Evolutionary conservation across 1,140 invertebrate genomes (phyloP), one percentile per base, ranked within the genome.

Genomic region (Lineus longissimus): DNA sequence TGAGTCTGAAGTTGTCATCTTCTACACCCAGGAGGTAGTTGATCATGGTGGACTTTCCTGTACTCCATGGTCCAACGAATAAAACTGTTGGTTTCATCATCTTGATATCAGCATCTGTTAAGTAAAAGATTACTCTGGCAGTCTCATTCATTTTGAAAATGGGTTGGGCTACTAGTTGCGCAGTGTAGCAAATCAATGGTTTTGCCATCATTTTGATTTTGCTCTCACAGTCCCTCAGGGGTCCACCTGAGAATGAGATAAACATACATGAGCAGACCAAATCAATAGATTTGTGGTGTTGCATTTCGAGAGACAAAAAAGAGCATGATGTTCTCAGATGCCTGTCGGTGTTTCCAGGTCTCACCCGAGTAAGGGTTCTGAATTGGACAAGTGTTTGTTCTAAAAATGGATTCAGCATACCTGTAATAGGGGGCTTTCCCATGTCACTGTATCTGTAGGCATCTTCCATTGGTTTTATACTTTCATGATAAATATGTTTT

Each of bases 31-130:
- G 85, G 55, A 97, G 83, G 83, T 96, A 97, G 82, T 97, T 97
- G 57, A 96, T 88, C 66, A 96, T 93, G 11, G 91, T 91, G 2
- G 93, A 95, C 83, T 97, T 97, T 69, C 94, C 94, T 66, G 93
- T 92, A 73, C 92, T 94, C 92, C 93, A 96, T 25, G 94, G 93
- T 40, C 94, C 94, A 89, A 96, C 91, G 73, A 97, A 94, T 0
- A 97, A 81, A 47, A 96, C 86, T 73, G 96, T 82, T 9, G 94
- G 94, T 78, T 95, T 96, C 40, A n/a, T n/a, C 30, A 56, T 41
- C 45, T 40, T 55, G 7, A 56, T 56, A 59, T 55, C 29, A 33
- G 29, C 27, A 29, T 58, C 22, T 22, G 25, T 59, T 36, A 27
- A 62, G 13, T 13, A 22, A 25, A 30, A 19, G n/a, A 31, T 65